Percentiles rank a stretch among this genome's conserved stretches.
Conservation (phyloP, 2,113 vertebrate species). For the Datnioides undecimradiatus region DNA sequence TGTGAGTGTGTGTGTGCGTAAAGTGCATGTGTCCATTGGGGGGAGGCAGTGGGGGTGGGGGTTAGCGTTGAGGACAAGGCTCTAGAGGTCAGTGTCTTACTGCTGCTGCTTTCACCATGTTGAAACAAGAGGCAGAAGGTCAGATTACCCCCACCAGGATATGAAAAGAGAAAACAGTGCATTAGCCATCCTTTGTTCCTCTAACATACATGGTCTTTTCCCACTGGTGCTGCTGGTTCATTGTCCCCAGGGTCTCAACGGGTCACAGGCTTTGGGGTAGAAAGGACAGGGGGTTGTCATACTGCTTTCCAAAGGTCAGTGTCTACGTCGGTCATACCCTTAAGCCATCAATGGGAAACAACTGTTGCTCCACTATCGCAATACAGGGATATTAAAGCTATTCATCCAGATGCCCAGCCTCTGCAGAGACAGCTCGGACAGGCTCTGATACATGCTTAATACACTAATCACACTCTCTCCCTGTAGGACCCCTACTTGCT, state of each 20-base stretch:
- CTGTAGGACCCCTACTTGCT: slow-evolving; percentile 53
- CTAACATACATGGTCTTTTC: slow-evolving; percentile 59
- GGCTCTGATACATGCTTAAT: slow-evolving; percentile 77
- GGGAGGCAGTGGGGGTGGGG: background rate
- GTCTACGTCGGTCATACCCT: slow-evolving; percentile 62
- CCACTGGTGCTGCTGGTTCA: slow-evolving; percentile 67
- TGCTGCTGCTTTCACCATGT: slow-evolving; percentile 63
- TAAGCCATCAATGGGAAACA: slow-evolving; percentile 71
- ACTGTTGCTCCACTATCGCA: slow-evolving; percentile 78
- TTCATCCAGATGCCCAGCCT: slow-evolving; percentile 71
- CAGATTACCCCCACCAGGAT: slow-evolving; percentile 67
- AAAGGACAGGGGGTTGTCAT: slow-evolving; percentile 65
- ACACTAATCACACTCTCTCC: slow-evolving; percentile 76
- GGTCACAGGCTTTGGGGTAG: slow-evolving; percentile 69
- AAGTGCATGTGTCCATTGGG: slow-evolving; percentile 26
- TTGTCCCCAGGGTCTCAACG: slow-evolving; percentile 73
- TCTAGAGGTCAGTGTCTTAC: slow-evolving; percentile 68
- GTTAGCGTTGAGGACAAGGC: slow-evolving; percentile 12
- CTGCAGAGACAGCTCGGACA: slow-evolving; percentile 70
- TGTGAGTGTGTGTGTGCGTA: too few species aligned
- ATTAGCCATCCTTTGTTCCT: slow-evolving; percentile 77
- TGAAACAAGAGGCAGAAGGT: slow-evolving; percentile 77
- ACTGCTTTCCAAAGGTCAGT: slow-evolving; percentile 73
- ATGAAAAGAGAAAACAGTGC: slow-evolving; percentile 75
- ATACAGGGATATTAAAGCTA: slow-evolving; percentile 80